These are phyloP conservation scores for Pseudochirops corinnae DNA, from an alignment of 2,797 vertebrate species.

Conservation along the genomic window DNA sequence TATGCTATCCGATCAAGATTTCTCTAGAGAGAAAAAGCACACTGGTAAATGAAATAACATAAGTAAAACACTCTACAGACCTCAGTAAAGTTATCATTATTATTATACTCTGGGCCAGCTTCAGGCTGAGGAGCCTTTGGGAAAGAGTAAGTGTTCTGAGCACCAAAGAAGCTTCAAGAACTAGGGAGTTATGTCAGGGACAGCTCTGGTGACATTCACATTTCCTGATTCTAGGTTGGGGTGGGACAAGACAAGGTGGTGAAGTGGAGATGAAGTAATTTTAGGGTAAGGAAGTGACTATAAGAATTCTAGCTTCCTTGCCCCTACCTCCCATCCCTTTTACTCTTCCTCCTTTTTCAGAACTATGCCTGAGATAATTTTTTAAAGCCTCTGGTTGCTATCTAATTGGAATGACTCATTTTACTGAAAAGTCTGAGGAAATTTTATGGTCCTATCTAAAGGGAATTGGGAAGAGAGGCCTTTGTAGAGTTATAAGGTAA, in stretches of 20 bases:
- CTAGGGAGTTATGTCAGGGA: neutral
- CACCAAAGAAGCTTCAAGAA: slow-evolving; percentile 8
- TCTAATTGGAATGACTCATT: neutral
- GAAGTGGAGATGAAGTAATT: neutral
- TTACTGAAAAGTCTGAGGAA: neutral
- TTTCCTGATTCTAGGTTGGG: neutral
- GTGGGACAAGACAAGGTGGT: neutral
- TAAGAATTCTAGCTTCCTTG: neutral
- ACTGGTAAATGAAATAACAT: neutral
- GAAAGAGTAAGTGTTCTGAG: neutral
- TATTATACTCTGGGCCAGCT: neutral
- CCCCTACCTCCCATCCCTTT: neutral
- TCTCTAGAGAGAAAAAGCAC: neutral
- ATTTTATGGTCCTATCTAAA: neutral
- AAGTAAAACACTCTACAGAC: neutral
- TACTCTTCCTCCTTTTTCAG: neutral
- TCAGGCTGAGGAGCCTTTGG: neutral
- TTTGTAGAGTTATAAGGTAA: neutral
- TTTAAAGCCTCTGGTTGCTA: neutral
- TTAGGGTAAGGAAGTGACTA: neutral
- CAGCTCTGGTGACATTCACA: neutral
- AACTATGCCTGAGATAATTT: neutral
- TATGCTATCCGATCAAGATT: neutral
- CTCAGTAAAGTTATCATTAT: neutral
- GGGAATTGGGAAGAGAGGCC: neutral